Conservation (phyloP, 1,140 invertebrate genomes). For the Camponotus pennsylvanicus region DNA sequence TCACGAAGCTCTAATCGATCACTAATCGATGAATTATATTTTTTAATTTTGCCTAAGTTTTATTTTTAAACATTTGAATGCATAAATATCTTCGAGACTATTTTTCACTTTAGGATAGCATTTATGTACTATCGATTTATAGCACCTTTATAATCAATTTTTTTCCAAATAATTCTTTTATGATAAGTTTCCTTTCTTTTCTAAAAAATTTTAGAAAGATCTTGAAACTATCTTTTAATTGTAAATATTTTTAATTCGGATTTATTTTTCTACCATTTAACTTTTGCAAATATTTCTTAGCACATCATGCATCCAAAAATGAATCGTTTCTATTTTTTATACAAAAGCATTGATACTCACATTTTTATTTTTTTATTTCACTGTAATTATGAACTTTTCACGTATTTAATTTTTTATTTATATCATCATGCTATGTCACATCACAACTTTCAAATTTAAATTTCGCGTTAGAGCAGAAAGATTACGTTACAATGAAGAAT, state of each 20-base stretch:
- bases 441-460: neutral
- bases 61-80: neutral
- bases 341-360: constrained; percentile 8
- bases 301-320: neutral
- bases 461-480: neutral
- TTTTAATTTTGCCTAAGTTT: neutral
- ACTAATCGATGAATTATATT: neutral
- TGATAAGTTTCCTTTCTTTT: neutral
- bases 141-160: neutral
- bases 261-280: neutral
- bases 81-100: neutral
- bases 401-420: neutral
- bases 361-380: neutral
- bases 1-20: constrained; percentile 6
- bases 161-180: neutral
- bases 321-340: neutral
- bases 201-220: neutral
- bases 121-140: neutral
- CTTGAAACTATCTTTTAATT: neutral
- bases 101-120: neutral
- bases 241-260: neutral
- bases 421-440: neutral
- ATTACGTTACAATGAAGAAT: neutral
- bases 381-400: neutral
- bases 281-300: neutral